Evolutionary conservation across 2,797 vertebrate genomes (phyloP).

Genomic region (Octomys mimax): DNA sequence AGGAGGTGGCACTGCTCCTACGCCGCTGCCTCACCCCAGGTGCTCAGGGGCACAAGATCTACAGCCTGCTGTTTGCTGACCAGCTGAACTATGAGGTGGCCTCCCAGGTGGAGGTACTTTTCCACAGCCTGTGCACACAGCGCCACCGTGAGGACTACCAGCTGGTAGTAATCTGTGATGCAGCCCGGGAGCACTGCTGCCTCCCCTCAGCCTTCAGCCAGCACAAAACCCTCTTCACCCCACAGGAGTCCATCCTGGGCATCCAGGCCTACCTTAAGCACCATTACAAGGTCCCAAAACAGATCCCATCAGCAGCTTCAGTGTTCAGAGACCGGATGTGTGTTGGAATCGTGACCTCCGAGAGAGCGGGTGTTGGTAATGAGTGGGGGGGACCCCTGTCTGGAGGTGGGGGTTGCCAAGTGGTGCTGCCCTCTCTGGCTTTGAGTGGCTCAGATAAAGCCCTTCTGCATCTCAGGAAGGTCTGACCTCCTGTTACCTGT

Average conservation of each 20-base stretch:
- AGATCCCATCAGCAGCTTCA: conserved; percentile 89
- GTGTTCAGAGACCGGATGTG: conserved; percentile 92
- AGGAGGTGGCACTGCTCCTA: conserved; percentile 96
- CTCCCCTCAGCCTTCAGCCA: conserved; percentile 96
- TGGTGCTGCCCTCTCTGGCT: fast-evolving
- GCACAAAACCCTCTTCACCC: conserved; percentile 93
- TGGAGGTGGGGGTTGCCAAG: neutral
- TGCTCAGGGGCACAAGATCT: conserved; percentile 90
- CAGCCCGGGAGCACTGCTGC: conserved; percentile 94
- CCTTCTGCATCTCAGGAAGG: neutral
- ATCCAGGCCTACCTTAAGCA: conserved; percentile 92
- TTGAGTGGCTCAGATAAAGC: neutral
- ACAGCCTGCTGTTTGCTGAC: conserved; percentile 94
- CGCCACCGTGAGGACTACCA: conserved; percentile 87
- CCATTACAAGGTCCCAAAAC: conserved; percentile 90
- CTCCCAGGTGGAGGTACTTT: conserved; percentile 92
- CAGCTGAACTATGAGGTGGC: conserved; percentile 95
- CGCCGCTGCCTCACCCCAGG: conserved; percentile 93
- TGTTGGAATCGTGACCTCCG: conserved; percentile 94
- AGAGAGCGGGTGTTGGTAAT: conserved; percentile 95
- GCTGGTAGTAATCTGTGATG: conserved; percentile 94
- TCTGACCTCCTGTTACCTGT: neutral
- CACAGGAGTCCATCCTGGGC: conserved; percentile 87
- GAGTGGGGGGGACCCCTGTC: fast-evolving
- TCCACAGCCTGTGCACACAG: conserved; percentile 90